phyloP scores from a whole-genome alignment of 2,888 invertebrate genomes.

The Neoascia interrupta region DNA sequence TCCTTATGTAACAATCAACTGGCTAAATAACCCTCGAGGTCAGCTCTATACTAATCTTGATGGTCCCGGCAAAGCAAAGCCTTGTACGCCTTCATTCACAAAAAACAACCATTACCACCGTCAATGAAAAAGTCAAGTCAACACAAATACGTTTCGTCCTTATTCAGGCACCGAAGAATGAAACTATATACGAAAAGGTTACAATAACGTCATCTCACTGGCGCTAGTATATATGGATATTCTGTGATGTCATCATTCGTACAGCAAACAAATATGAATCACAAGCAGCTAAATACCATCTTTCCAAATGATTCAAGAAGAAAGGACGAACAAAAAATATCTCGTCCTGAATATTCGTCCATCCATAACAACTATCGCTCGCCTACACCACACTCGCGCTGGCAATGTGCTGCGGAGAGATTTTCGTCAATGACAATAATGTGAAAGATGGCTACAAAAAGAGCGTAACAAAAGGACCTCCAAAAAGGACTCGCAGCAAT shows the following conservation, averaged over 20 bases:
- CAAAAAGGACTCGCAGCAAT: slow-evolving; percentile 36
- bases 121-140: slow-evolving; percentile 56
- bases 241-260: slow-evolving; percentile 57
- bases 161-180: not conserved
- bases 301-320: slow-evolving; percentile 41
- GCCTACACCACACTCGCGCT: slow-evolving; percentile 40
- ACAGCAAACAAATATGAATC: slow-evolving; percentile 52
- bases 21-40: slow-evolving; percentile 48
- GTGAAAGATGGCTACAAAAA: not conserved
- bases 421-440: slow-evolving; percentile 51
- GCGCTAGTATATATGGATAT: slow-evolving; percentile 3
- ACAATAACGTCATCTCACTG: slow-evolving; percentile 60
- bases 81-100: slow-evolving; percentile 59
- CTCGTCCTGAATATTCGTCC: slow-evolving; percentile 50
- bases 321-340: too few species aligned
- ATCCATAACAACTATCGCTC: slow-evolving; percentile 50
- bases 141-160: slow-evolving; percentile 9
- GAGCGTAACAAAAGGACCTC: slow-evolving; percentile 38
- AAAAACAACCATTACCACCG: slow-evolving; percentile 56
- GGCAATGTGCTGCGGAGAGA: not conserved
- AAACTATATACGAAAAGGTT: slow-evolving; percentile 39
- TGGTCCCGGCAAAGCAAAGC: slow-evolving; percentile 39
- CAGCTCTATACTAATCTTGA: slow-evolving; percentile 57
- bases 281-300: slow-evolving; percentile 17
- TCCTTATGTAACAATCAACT: slow-evolving; percentile 42